Percentiles rank a stretch among this genome's conserved stretches.
Evolutionary conservation across 2,888 invertebrate genomes (phyloP).

Genomic region (Apomyelois bistriatella): DNA sequence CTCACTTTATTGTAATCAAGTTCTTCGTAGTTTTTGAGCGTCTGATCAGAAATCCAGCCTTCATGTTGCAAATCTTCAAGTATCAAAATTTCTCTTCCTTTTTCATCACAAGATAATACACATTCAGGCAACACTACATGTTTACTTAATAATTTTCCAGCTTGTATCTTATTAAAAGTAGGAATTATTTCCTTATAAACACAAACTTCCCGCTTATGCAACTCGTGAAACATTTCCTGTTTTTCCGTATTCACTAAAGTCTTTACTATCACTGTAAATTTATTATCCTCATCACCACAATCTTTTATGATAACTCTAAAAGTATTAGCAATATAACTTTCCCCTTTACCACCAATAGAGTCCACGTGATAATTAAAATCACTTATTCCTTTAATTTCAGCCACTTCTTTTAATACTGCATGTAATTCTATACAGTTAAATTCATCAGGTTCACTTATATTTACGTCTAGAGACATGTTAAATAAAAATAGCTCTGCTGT

Average conservation of each 20-base stretch:
- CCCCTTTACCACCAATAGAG: constrained; percentile 52
- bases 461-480: constrained; percentile 70
- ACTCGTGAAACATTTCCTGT: constrained; percentile 56
- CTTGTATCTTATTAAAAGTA: constrained; percentile 44
- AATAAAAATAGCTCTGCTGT: background rate
- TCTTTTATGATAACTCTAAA: constrained; percentile 57
- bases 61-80: constrained; percentile 51
- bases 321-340: constrained; percentile 59
- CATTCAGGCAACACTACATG: constrained; percentile 56
- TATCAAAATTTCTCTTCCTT: constrained; percentile 56
- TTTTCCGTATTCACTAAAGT: constrained; percentile 59
- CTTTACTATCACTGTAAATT: constrained; percentile 56
- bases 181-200: constrained; percentile 50
- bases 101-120: constrained; percentile 41
- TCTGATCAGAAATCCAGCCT: constrained; percentile 47
- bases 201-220: constrained; percentile 59
- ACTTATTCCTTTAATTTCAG: constrained; percentile 40
- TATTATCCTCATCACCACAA: constrained; percentile 32
- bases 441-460: constrained; percentile 67
- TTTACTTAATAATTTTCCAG: constrained; percentile 29
- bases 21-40: constrained; percentile 39
- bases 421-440: constrained; percentile 62
- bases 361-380: constrained; percentile 63
- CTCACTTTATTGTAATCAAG: constrained; percentile 41
- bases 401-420: constrained; percentile 46